Evolutionary conservation across 2,797 vertebrate species (phyloP).

Genomic region (Psittacula derbiana): DNA sequence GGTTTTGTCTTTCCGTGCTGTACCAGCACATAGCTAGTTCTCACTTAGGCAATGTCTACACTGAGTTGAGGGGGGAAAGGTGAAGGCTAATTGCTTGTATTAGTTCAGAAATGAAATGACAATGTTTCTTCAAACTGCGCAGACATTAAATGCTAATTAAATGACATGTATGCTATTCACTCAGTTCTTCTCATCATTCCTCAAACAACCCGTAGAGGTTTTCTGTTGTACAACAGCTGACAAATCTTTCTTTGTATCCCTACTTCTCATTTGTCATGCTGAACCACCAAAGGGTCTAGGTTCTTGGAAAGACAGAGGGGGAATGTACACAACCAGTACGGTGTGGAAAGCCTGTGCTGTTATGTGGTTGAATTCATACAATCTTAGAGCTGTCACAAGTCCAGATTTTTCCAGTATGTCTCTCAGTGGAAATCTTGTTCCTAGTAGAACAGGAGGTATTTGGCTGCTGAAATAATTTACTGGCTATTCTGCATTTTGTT

Average conservation of each 20-base stretch:
- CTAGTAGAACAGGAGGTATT: background rate
- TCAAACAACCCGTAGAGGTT: background rate
- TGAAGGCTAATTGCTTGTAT: background rate
- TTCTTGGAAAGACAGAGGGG: background rate
- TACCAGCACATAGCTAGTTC: background rate
- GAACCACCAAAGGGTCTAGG: background rate
- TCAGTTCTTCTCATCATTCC: conserved; percentile 31
- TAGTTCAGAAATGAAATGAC: background rate
- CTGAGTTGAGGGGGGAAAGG: background rate
- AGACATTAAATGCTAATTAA: background rate
- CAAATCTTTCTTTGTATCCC: background rate
- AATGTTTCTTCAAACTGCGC: background rate
- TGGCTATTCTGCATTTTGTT: background rate
- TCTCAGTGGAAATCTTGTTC: background rate
- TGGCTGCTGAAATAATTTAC: background rate
- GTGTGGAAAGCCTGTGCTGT: background rate
- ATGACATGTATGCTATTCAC: background rate
- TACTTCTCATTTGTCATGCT: background rate
- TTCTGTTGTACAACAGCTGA: background rate
- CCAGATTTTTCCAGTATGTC: background rate
- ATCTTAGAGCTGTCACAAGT: background rate
- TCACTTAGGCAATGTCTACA: background rate
- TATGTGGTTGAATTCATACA: background rate
- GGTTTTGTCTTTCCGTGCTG: background rate
- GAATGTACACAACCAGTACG: background rate